Base-by-base conservation (phyloP, 2,113 vertebrate genomes). In the Limnothrissa miodon region DNA sequence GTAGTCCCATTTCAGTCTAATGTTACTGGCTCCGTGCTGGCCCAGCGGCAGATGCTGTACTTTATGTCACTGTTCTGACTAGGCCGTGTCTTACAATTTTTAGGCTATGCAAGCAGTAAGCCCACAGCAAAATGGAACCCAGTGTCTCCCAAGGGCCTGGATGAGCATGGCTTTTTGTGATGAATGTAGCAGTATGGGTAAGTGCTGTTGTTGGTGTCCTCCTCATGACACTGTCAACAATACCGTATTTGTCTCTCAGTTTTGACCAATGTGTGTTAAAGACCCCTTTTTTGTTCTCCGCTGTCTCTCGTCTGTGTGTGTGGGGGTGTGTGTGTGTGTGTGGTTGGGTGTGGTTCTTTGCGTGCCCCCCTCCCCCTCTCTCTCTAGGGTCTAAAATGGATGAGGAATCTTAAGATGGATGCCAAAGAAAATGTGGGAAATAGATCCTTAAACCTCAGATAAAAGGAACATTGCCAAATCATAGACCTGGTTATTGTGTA, bases 41-140 rank as follows among this genome's bases (percentile, higher is more conserved):
- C 59, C 29, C 59, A 66, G 25, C n/a, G 2, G 11, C 59, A 33
- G 59, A 62, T n/a, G n/a, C n/a, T n/a, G 42, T 42, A 42, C 42
- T 42, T 4, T 66, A 33, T 66, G 78, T 84, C 5, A 80, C 42
- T 83, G 48, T 79, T 23, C 44, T 62, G 29, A 81, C 82, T 84
- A 21, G 74, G 51, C 79, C 79, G 83, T 62, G 19, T 70, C 45
- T 78, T 86, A 81, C 86, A 82, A 84, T 86, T 81, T n/a, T 81
- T 89, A 95, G 95, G 93, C 90, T 93, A 93, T 92, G 92, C 90
- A 89, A 93, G 90, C 92, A 93, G 92, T 94, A 95, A 95, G 90
- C 90, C 93, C 82, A 92, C 92, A 70, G 93, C 92, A 87, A 95
- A 95, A 92, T 95, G 95, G 95, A 94, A 95, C 90, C 93, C 91